Base-by-base conservation (phyloP, 2,113 vertebrate genomes). In the Limanda limanda region DNA sequence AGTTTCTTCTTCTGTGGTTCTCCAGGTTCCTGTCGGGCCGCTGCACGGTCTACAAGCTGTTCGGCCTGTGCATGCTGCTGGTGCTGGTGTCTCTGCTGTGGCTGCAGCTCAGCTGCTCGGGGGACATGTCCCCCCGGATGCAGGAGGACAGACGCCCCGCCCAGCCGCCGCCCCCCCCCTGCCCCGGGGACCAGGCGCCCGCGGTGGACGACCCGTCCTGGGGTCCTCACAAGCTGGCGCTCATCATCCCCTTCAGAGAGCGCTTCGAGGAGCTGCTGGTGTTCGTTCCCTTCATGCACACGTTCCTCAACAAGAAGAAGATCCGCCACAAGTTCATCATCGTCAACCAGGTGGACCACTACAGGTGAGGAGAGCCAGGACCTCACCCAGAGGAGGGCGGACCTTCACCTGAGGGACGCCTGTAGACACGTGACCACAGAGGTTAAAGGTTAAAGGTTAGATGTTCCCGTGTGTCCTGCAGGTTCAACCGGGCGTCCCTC, bases 271-370 rank as follows among this genome's bases (percentile, higher is more conserved):
- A 99, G 93, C 95, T 99, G 45, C 89, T 99, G 80, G 92, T 95
- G 13, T 99, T 99, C 0, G 97, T 98, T 31, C 98, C 98, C 11
- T 96, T 97, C 88, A 96, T 99, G 96, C 97, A 99, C 69, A 79
- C 70, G 1, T 99, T 96, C 82, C 94, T 99, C 69, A 96, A 93
- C 92, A 94, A 93, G 89, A 97, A 99, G 89, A 97, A 95, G 91
- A 96, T 99, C 76, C 93, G 90, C 5, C 98, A 99, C 87, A 95
- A 88, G 88, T 98, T 99, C 92, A 87, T 97, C 9, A 75, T 99
- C 76, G 92, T 99, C 89, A 99, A 99, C 93, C 98, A 99, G 92
- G 94, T 97, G 91, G 98, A 99, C 76, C 97, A 95, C 68, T 97
- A 96, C 93, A 96, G 98, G 98, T 99, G 64, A 87, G 75, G 2